Base-by-base conservation (phyloP, 2,888 invertebrate genomes). In the Euzetes globulus region DNA sequence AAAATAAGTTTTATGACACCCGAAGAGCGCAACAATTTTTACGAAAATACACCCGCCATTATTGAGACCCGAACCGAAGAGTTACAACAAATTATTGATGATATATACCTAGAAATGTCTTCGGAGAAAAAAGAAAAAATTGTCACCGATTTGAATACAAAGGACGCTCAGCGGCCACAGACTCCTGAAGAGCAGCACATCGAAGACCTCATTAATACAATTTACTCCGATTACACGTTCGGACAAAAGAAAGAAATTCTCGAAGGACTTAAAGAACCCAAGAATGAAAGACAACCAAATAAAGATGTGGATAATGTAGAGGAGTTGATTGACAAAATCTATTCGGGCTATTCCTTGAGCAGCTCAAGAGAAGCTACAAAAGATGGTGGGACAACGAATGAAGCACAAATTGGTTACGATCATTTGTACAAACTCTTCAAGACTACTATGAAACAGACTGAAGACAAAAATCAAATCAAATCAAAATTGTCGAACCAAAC, bases 361-460 rank as follows among this genome's bases (percentile, higher is more conserved):
- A 2, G n/a, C 2, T 47, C 47, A 3, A 47, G 2, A 13, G n/a
- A n/a, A 17, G 47, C 3, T 2, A 90, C 77, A 94, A 87, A 82
- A 94, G 7, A 33, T 33, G 33, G 33, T 33, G 7, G 7, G 33
- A 33, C 33, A 33, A 7, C 33, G 33, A 6, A 6, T 33, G 33
- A 33, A 7, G 5, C 4, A 33, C 33, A 33, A 33, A 33, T 33
- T 7, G 33, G 7, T 33, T 33, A 33, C 33, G 7, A 33, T 7
- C 33, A 33, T 6, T 33, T 33, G 33, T 7, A 7, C 4, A 4
- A 33, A 33, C 33, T 33, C 33, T 33, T 33, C n/a, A n/a, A n/a
- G n/a, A n/a, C n/a, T n/a, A n/a, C n/a, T n/a, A n/a, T n/a, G n/a
- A n/a, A n/a, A n/a, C n/a, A n/a, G n/a, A n/a, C n/a, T n/a, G n/a